Evolutionary conservation across 2,113 vertebrate species (phyloP), one percentile per base, ranked within the genome.

Genomic region (Cheirogaleus medius): DNA sequence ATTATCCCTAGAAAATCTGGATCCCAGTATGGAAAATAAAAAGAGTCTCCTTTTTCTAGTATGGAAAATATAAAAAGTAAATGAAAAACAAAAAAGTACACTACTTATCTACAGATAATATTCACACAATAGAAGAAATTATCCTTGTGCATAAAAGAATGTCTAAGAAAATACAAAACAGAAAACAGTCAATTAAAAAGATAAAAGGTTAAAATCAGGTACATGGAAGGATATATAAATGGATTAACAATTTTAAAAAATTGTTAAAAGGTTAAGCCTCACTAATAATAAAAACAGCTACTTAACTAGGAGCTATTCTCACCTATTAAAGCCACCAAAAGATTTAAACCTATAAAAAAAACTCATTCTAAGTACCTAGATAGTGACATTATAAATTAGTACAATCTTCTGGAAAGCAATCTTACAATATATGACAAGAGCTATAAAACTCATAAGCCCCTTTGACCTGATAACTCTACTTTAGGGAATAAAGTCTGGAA

Each of bases 121-220:
- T 82, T 96, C 37, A 97, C 87, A 89, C 23, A 90, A 83, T 13
- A 92, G 3, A 90, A 87, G 18, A 96, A 94, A 88, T 94, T 86
- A 8, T 49, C 42, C 94, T 17, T 73, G 29, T 85, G 81, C 88
- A 47, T 87, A 93, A 95, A 94, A 87, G 27, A 87, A 76, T 32
- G 6, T 32, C 23, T 52, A 60, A 64, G 21, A 42, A 90, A 76
- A 42, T 77, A 87, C 47, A 94, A 90, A 84, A 91, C 60, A 93
- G 32, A 37, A 69, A 58, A 91, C 17, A 39, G 44, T 32, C 47
- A 71, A 90, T n/a, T 73, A 44, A 73, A 66, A 87, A 60, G 6
- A 94, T 44, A 84, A 86, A n/a, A 86, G 14, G 34, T 77, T 34
- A 94, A 93, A 96, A 89, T 44, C 18, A 85, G 82, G 21, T 18